Percentiles rank a stretch among this genome's conserved stretches.
phyloP scores from a whole-genome alignment of 2,888 invertebrate genomes.

The Ichneumon xanthorius region DNA sequence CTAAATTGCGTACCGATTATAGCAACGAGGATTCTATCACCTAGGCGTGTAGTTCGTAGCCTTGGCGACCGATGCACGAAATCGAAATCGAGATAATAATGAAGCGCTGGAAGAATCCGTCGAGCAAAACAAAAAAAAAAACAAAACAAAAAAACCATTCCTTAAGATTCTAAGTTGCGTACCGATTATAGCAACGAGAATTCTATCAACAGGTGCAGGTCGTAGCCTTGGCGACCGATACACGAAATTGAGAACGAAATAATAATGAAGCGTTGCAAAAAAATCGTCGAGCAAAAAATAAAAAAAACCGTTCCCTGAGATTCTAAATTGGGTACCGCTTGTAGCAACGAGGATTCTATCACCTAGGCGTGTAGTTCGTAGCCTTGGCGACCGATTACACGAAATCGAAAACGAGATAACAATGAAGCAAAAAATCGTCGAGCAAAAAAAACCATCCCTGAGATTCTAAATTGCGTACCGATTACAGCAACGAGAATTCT shows the following conservation, averaged over 20 bases:
- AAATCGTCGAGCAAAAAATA: too few species aligned
- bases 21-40: conserved; percentile 7
- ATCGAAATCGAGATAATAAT: conserved; percentile 15
- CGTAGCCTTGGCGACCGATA: conserved; percentile 22
- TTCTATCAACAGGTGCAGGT: conserved; percentile 11
- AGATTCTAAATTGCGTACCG: neutral
- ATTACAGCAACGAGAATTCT: neutral
- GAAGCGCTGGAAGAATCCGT: neutral
- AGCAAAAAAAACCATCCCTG: neutral
- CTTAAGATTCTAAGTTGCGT: neutral
- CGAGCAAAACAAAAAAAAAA: neutral
- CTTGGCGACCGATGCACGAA: conserved; percentile 10
- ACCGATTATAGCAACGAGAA: neutral
- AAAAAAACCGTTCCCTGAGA: too few species aligned
- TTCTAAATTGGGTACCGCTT: neutral
- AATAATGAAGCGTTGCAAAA: too few species aligned
- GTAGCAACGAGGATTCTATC: neutral
- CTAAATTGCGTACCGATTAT: neutral
- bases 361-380: conserved; percentile 36
- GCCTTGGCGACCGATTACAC: conserved; percentile 14
- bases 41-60: conserved; percentile 36
- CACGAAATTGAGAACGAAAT: too few species aligned
- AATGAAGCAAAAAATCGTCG: neutral
- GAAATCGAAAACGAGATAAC: conserved; percentile 20
- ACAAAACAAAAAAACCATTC: too few species aligned